Conservation (phyloP, 2,888 invertebrate genomes). For the Chrysolina americana region DNA sequence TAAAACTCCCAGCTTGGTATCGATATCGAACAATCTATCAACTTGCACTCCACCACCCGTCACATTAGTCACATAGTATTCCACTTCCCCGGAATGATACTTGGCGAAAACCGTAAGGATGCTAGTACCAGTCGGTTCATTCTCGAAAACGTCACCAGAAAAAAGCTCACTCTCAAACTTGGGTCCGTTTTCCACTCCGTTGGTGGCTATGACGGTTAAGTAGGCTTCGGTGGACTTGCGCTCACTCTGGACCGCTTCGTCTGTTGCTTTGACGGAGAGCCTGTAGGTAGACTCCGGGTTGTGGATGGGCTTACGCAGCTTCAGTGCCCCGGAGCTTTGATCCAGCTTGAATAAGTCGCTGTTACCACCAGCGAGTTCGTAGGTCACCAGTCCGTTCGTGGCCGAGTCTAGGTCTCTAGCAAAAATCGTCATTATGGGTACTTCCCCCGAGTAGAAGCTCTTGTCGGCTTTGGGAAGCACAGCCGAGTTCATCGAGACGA, state of each 20-base stretch:
- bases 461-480: constrained; percentile 75
- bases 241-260: constrained; percentile 92
- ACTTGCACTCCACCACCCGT: constrained; percentile 83
- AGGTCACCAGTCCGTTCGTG: constrained; percentile 92
- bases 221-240: constrained; percentile 90
- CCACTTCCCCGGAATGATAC: constrained; percentile 78
- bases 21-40: constrained; percentile 92
- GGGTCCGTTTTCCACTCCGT: constrained; percentile 74
- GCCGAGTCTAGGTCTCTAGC: constrained; percentile 93
- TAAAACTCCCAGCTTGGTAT: constrained; percentile 88
- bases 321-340: constrained; percentile 83
- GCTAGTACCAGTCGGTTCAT: constrained; percentile 89
- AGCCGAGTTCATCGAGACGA: constrained; percentile 93
- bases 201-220: constrained; percentile 82
- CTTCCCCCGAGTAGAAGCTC: constrained; percentile 74
- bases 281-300: constrained; percentile 83
- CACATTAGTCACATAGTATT: constrained; percentile 93
- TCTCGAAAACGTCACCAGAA: constrained; percentile 88
- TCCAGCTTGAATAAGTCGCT: constrained; percentile 86
- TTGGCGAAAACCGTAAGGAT: constrained; percentile 86
- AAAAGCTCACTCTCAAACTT: constrained; percentile 77
- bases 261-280: constrained; percentile 89
- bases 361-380: constrained; percentile 86
- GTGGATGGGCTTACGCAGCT: constrained; percentile 74
- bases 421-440: constrained; percentile 82